Conservation (phyloP, 2,888 invertebrate genomes). For the Euzetes globulus region DNA sequence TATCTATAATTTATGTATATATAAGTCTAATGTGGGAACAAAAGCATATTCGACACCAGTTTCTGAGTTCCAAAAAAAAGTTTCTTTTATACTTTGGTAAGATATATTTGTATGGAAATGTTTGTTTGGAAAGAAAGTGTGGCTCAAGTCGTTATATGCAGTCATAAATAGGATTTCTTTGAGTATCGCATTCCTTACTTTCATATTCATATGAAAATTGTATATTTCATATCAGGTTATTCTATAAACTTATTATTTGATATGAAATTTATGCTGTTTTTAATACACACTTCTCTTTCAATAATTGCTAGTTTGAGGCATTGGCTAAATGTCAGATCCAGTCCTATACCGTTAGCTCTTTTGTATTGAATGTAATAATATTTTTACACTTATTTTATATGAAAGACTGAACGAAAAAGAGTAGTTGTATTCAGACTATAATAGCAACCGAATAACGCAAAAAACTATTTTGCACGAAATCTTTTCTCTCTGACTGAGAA, state of each 20-base stretch:
- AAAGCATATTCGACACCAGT: conserved; percentile 3
- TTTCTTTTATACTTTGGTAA: neutral
- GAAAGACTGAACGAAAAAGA: too few species aligned
- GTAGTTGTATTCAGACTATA: too few species aligned
- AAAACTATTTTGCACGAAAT: too few species aligned
- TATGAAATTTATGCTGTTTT: neutral
- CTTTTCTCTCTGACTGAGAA: too few species aligned
- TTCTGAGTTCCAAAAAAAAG: neutral
- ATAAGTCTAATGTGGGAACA: conserved; percentile 16
- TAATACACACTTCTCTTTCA: neutral
- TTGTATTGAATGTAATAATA: neutral
- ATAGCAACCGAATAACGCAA: too few species aligned
- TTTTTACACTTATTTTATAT: too few species aligned
- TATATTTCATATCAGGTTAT: conserved; percentile 3
- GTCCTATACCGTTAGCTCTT: neutral
- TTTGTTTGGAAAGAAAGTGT: neutral
- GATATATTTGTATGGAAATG: too few species aligned
- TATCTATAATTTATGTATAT: too few species aligned
- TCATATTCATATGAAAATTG: neutral
- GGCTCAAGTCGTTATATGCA: neutral
- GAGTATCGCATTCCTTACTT: neutral
- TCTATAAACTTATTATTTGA: conserved; percentile 9
- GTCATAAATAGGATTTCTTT: neutral
- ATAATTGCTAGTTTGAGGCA: conserved; percentile 21
- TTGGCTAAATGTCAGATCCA: conserved; percentile 13